Evolutionary conservation across 2,113 vertebrate species (phyloP), one percentile per base, ranked within the genome.

Genomic region (Sylvia atricapilla): DNA sequence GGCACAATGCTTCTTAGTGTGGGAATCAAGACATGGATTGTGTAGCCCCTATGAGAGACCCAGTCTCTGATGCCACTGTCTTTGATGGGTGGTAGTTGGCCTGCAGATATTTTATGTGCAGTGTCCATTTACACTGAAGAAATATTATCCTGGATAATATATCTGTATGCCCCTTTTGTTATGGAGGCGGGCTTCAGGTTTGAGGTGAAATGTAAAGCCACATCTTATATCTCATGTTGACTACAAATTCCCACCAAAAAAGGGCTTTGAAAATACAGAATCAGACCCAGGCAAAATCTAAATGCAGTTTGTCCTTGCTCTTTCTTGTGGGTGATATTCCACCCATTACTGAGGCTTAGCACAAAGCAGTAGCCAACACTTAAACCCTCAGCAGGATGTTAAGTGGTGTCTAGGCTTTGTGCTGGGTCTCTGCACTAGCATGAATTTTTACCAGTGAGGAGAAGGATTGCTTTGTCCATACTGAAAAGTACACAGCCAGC

Each of bases 361-460:
- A 90, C 76, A 86, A 89, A 91, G 79, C 41, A n/a, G 6, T 19
- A 44, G 43, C 50, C 82, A 91, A 6, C 59, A 58, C 64, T 75
- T 95, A 77, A 77, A 70, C 90, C 55, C 91, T 88, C 90, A 63
- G 92, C 55, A 89, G 92, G 85, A 80, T 30, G 56, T 67, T 78
- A 93, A 96, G 92, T 92, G 95, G 66, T 24, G 41, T 74, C 73
- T 56, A 49, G 64, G 76, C 86, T 96, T 95, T 96, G 73, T 94
- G 86, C 69, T 87, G 92, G 63, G 41, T 75, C 56, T 89, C 83
- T 75, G 85, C 76, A 68, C 83, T 46, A 24, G 73, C 0, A 9
- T 64, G 80, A 72, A 53, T 86, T 95, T 93, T 87, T 93, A 93
- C 56, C 69, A 53, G 56, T 64, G 79, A 60, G 87, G 50, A 94